Conservation (phyloP, 1,140 invertebrate species). For the Formica selysi region DNA sequence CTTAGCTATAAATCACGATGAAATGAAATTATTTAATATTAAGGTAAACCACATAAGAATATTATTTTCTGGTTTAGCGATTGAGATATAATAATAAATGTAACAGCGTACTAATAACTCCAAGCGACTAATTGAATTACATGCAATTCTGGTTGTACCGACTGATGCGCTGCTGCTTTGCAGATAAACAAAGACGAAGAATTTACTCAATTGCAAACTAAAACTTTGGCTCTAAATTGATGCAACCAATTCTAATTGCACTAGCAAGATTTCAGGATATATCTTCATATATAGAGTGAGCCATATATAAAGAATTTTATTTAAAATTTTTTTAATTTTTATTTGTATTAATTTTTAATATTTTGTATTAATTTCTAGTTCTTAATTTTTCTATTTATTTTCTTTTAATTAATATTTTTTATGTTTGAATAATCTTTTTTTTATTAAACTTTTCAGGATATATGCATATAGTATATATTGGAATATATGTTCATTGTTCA, state of each 20-base stretch:
- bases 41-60: background rate
- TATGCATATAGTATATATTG: too few species aligned
- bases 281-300: too few species aligned
- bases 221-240: background rate
- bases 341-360: too few species aligned
- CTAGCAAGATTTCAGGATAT: background rate
- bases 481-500: too few species aligned
- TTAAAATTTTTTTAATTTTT: too few species aligned
- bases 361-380: too few species aligned
- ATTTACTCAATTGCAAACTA: background rate
- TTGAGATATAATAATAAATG: background rate
- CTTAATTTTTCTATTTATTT: too few species aligned
- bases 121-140: background rate
- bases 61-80: background rate
- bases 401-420: too few species aligned
- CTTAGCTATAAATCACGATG: background rate
- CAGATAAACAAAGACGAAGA: background rate
- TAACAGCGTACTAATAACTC: background rate
- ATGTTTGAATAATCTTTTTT: too few species aligned
- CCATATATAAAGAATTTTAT: too few species aligned
- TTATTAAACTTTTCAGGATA: too few species aligned
- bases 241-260: conserved; percentile 21
- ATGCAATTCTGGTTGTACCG: background rate
- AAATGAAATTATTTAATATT: background rate
- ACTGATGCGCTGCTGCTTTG: background rate